Percentiles rank a stretch among this genome's conserved stretches.
Conservation (phyloP, 2,797 vertebrate species). For the Xyrichtys novacula region DNA sequence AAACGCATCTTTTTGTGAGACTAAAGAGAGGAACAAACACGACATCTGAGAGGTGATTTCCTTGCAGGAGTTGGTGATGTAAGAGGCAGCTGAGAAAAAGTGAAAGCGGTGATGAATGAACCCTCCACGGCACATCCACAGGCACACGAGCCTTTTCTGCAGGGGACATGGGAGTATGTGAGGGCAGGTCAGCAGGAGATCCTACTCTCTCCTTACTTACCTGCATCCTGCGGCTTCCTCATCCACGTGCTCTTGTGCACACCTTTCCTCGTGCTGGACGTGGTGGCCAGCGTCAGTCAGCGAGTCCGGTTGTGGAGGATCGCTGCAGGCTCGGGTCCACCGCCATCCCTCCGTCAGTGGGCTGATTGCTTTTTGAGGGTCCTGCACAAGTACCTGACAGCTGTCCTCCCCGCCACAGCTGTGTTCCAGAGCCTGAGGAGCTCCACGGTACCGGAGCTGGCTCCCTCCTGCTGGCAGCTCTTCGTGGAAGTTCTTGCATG, state of each 20-base stretch:
- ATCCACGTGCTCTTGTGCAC: constrained; percentile 74
- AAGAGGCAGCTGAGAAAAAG: fast-evolving
- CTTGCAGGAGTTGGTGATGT: background rate
- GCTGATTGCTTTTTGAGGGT: constrained; percentile 67
- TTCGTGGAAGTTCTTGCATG: constrained; percentile 70
- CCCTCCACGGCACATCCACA: fast-evolving
- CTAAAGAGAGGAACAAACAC: too few relatives aligned
- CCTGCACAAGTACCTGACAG: constrained; percentile 57
- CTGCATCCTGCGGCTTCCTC: constrained; percentile 68
- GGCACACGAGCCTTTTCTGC: constrained; percentile 43
- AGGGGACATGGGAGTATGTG: constrained; percentile 74
- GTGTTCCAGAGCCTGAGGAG: constrained; percentile 54
- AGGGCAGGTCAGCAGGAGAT: constrained; percentile 23
- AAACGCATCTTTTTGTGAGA: fast-evolving
- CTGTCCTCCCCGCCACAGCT: constrained; percentile 70
- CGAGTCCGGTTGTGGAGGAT: constrained; percentile 73
- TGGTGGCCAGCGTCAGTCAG: constrained; percentile 48
- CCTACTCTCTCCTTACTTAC: constrained; percentile 67
- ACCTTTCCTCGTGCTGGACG: constrained; percentile 79
- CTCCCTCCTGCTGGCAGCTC: constrained; percentile 71
- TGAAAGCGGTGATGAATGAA: constrained; percentile 35
- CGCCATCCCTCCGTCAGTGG: constrained; percentile 62
- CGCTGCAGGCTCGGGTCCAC: constrained; percentile 21
- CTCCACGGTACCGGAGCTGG: constrained; percentile 48
- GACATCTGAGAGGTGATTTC: background rate